These are phyloP conservation scores for Lasioglossum marginatum DNA, from an alignment of 2,888 invertebrate genomes.

Conservation along the genomic window DNA sequence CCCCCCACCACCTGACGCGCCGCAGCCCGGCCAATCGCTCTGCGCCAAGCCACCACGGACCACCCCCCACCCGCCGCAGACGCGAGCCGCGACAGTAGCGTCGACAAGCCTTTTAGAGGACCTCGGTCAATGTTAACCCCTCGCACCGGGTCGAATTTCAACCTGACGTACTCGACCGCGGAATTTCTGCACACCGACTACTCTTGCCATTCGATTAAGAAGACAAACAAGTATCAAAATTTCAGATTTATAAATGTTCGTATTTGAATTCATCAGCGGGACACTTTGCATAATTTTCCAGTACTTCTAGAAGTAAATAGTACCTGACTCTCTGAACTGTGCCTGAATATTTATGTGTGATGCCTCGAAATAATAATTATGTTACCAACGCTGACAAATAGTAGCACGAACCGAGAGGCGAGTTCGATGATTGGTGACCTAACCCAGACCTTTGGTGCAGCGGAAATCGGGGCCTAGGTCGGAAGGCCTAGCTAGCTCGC, in stretches of 20 bases:
- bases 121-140: constrained; percentile 41
- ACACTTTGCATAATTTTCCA: no score
- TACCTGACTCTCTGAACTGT: no score
- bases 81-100: constrained; percentile 46
- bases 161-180: neutral
- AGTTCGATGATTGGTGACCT: neutral
- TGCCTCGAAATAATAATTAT: no score
- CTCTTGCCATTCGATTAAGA: no score
- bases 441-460: neutral
- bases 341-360: no score
- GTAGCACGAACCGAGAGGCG: no score
- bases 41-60: constrained; percentile 21
- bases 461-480: neutral
- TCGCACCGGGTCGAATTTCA: neutral
- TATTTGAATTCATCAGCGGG: no score
- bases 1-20: constrained; percentile 52
- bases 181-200: neutral
- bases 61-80: constrained; percentile 3
- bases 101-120: constrained; percentile 9
- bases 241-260: neutral
- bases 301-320: no score
- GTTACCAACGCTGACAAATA: no score
- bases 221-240: no score
- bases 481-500: no score
- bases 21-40: constrained; percentile 60